These are phyloP conservation scores for Dufourea novaeangliae DNA, from an alignment of 1,140 invertebrate genomes.

Conservation along the genomic window DNA sequence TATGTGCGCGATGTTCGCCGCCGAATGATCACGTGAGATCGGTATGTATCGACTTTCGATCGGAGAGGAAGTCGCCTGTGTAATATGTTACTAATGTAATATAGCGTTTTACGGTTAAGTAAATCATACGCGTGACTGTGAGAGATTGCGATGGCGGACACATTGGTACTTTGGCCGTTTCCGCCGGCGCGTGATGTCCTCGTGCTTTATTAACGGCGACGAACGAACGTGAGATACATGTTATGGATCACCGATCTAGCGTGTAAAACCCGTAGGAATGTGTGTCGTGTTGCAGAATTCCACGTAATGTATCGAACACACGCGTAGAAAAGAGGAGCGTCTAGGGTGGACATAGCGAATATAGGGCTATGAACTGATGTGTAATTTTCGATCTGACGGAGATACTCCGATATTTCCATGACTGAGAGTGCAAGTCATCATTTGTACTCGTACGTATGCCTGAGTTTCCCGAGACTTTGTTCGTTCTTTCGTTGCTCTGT, in stretches of 20 bases:
- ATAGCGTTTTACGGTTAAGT: constrained; percentile 72
- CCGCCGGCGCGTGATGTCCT: constrained; percentile 15
- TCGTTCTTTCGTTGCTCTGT: constrained; percentile 51
- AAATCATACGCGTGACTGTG: constrained; percentile 62
- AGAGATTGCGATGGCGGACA: constrained; percentile 7
- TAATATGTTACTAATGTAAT: constrained; percentile 75
- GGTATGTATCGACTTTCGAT: constrained; percentile 36
- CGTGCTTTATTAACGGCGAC: constrained; percentile 12
- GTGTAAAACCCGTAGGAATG: constrained; percentile 55
- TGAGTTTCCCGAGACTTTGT: constrained; percentile 41
- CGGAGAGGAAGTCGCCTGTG: constrained; percentile 49
- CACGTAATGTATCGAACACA: constrained; percentile 54
- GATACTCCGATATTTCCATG: constrained; percentile 49
- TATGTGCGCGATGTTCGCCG: constrained; percentile 39
- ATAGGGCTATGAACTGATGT: constrained; percentile 56
- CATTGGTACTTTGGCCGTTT: constrained; percentile 13
- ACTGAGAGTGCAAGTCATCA: constrained; percentile 38
- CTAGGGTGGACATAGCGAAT: constrained; percentile 36
- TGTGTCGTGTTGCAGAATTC: constrained; percentile 57
- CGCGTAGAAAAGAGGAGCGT: constrained; percentile 43
- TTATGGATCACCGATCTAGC: constrained; percentile 36
- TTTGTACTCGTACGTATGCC: constrained; percentile 51
- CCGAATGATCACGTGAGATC: constrained; percentile 32
- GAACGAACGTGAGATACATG: constrained; percentile 10
- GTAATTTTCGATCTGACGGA: constrained; percentile 52